A percentile compares a stretch with the other conserved stretches of the same genome.
phyloP scores from a whole-genome alignment of 2,113 vertebrate genomes.

The Hemiscyllium ocellatum region DNA sequence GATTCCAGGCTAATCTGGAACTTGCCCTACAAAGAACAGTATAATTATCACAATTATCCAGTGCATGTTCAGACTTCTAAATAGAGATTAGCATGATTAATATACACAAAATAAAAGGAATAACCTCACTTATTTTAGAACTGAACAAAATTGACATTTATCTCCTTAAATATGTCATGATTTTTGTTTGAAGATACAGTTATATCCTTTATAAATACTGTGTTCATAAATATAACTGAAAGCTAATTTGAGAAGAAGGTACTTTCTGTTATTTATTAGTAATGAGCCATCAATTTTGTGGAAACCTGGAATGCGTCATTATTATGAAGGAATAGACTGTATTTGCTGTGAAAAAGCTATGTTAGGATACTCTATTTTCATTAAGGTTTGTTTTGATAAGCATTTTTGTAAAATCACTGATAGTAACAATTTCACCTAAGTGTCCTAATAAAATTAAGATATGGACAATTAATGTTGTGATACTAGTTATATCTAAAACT shows the following conservation, averaged over 20 bases:
- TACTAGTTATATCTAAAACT: background rate
- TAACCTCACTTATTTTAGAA: background rate
- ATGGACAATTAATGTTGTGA: background rate
- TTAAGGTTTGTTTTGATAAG: background rate
- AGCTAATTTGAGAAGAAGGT: background rate
- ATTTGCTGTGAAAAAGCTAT: background rate
- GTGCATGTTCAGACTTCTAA: background rate
- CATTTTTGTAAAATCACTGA: background rate
- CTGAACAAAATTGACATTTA: background rate
- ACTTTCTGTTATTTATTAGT: background rate
- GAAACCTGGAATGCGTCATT: background rate
- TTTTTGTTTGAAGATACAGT: background rate
- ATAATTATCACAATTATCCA: background rate
- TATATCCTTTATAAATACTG: background rate
- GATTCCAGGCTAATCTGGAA: constrained; percentile 70
- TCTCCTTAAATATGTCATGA: background rate
- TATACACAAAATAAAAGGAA: background rate
- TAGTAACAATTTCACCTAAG: background rate
- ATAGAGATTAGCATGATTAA: background rate
- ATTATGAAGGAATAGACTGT: background rate
- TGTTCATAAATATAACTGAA: background rate
- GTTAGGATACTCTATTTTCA: background rate
- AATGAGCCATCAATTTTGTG: background rate
- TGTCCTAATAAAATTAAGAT: background rate
- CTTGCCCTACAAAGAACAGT: constrained; percentile 65